These are phyloP conservation scores for Empis stercorea DNA, from an alignment of 2,888 invertebrate genomes.

Conservation along the genomic window DNA sequence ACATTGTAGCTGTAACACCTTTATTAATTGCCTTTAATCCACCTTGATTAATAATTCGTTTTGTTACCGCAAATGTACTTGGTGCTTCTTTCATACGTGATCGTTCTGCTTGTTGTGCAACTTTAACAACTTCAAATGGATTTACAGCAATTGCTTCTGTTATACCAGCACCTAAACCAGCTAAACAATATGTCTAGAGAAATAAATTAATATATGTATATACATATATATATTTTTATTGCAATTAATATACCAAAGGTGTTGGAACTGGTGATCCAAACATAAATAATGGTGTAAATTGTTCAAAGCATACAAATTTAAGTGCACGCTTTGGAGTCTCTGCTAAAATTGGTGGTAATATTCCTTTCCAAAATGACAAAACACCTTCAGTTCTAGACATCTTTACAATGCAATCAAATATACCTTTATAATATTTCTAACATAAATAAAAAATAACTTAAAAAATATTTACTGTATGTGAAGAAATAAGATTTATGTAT, in stretches of 20 bases:
- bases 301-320: constrained; percentile 90
- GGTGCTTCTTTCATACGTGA: constrained; percentile 47
- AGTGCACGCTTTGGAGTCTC: constrained; percentile 92
- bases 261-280: constrained; percentile 64
- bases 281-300: constrained; percentile 74
- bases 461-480: background rate
- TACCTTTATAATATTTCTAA: constrained; percentile 53
- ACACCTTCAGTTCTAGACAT: constrained; percentile 79
- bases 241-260: constrained; percentile 49
- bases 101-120: constrained; percentile 68
- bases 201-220: constrained; percentile 5
- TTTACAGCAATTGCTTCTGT: constrained; percentile 88
- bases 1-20: constrained; percentile 79
- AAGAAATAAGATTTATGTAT: too few relatives aligned
- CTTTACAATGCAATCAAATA: constrained; percentile 76
- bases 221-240: background rate
- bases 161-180: constrained; percentile 77
- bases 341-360: constrained; percentile 81
- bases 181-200: constrained; percentile 70
- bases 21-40: constrained; percentile 73
- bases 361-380: constrained; percentile 83
- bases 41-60: constrained; percentile 57
- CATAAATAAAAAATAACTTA: background rate
- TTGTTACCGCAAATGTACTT: constrained; percentile 68
- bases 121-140: constrained; percentile 93